Evolutionary conservation across 2,113 vertebrate species (phyloP), one percentile per base, ranked within the genome.

Genomic region (Aspidoscelis tigris): DNA sequence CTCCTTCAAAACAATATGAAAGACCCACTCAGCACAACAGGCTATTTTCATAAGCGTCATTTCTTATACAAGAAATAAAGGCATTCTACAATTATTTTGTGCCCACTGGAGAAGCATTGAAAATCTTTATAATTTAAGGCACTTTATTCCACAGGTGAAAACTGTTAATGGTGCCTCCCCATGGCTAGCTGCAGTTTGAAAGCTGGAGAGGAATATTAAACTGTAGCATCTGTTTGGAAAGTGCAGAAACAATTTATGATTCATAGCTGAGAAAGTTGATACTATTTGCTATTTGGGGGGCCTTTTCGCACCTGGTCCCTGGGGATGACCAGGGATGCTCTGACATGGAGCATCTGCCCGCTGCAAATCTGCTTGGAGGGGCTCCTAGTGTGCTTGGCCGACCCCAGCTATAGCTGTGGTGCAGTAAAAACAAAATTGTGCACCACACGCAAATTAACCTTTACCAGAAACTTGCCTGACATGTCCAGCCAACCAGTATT

Each of bases 11-110:
- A 24, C 1, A 89, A 2, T 8, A n/a, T 20, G 58, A 66, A 84
- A 64, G 9, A 47, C 76, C n/a, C 77, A 1, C 77, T 84, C 81
- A 88, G 68, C 47, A 90, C 50, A 85, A 74, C 50, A 20, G n/a
- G 3, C 1, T 0, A 55, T 78, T 91, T 91, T 86, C 4, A 0
- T 80, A 69, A 89, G 84, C 78, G 69, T 58, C 86, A 43, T 84
- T 66, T 78, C 87, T 24, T 76, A 55, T 20, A 65, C 76, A 87
- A 80, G 61, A 87, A 89, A 80, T 80, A 86, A 86, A 86, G 66
- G 73, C 87, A 84, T 64, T 79, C 68, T 72, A 24, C 70, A 91
- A 90, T 90, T 92, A 87, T 66, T 91, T 92, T 88, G 81, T 82
- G 81, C 80, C 24, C 89, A 68, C 39, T 72, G 47, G 53, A 89